phyloP scores from a whole-genome alignment of 2,888 invertebrate species.

The Aethes cnicana region DNA sequence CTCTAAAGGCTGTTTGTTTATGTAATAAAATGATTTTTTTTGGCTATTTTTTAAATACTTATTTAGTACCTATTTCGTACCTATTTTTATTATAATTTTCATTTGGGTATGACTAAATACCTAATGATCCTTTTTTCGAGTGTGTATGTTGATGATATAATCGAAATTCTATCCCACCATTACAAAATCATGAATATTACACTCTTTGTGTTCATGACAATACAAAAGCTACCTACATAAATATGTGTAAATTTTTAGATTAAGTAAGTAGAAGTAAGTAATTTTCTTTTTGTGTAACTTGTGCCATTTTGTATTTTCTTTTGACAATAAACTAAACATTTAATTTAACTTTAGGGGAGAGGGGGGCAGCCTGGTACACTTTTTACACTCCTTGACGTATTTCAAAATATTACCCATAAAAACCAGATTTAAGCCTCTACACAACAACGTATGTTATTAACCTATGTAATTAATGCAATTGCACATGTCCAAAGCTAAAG shows the following conservation, averaged over 20 bases:
- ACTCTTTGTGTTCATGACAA: conserved; percentile 6
- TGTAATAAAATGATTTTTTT: too few species aligned
- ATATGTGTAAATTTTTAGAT: neutral
- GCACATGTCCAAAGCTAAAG: too few species aligned
- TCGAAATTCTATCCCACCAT: conserved; percentile 9
- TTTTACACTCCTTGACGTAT: too few species aligned
- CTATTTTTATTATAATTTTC: neutral
- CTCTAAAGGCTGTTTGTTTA: too few species aligned
- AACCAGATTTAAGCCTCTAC: too few species aligned
- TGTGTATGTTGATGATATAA: too few species aligned
- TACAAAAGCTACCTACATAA: conserved; percentile 1
- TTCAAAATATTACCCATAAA: too few species aligned
- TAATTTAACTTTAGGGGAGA: too few species aligned
- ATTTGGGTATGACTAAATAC: neutral
- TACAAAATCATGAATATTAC: conserved; percentile 4
- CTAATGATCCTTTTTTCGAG: too few species aligned
- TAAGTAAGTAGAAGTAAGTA: neutral
- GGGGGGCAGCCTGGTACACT: neutral
- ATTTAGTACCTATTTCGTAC: neutral
- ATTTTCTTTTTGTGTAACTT: conserved; percentile 1
- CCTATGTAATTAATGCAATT: too few species aligned
- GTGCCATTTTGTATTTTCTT: conserved; percentile 22
- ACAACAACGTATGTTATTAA: too few species aligned
- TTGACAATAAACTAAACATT: neutral
- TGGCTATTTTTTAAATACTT: neutral